Evolutionary conservation across 2,888 invertebrate genomes (phyloP).

Genomic region (Xestia c-nigrum): DNA sequence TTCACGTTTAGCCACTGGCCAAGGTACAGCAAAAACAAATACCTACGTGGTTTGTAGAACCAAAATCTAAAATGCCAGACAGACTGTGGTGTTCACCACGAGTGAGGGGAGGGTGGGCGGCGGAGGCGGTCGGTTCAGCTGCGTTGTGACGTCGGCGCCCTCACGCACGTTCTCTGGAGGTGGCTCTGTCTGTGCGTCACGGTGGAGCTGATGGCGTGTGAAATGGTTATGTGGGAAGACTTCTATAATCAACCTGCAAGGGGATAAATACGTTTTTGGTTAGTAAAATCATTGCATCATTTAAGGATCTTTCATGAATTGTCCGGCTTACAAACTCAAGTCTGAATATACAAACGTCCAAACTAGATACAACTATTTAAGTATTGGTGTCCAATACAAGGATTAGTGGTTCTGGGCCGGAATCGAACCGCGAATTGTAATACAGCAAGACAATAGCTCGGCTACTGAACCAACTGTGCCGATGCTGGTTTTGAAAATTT

Average conservation of each 20-base stretch:
- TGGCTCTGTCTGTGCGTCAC: constrained; percentile 43
- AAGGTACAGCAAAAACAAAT: neutral
- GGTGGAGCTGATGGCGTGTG: constrained; percentile 19
- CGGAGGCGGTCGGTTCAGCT: constrained; percentile 29
- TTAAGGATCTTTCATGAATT: neutral
- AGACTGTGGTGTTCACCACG: constrained; percentile 18
- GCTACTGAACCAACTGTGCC: neutral
- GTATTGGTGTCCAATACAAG: neutral
- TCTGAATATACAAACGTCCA: neutral
- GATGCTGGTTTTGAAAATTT: neutral
- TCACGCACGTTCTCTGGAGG: constrained; percentile 50
- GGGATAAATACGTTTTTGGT: neutral
- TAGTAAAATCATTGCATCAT: neutral
- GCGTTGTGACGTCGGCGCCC: constrained; percentile 51
- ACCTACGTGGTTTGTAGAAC: neutral
- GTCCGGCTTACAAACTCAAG: neutral
- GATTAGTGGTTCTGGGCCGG: neutral
- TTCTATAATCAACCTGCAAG: neutral
- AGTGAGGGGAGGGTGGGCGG: constrained; percentile 34
- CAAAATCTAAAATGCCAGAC: constrained; percentile 19
- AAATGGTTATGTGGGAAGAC: constrained; percentile 20
- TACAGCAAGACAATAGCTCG: neutral
- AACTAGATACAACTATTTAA: neutral
- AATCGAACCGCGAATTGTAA: neutral
- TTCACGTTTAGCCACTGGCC: neutral